Base-by-base conservation (phyloP, 2,797 vertebrate species). In the Salarias fasciatus region DNA sequence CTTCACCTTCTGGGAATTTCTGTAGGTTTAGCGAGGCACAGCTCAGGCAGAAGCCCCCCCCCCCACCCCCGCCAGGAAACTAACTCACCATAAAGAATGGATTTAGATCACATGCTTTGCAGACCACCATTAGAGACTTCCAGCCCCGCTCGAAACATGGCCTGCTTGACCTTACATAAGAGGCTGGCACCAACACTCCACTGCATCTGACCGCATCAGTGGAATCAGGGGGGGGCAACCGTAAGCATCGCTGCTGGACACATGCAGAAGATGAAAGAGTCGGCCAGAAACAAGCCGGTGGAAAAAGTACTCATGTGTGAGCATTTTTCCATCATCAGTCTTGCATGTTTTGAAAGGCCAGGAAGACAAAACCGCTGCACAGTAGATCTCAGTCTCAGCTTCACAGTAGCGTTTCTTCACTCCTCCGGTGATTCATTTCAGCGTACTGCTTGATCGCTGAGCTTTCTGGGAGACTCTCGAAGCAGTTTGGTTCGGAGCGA, bases 261-360 rank as follows among this genome's bases (percentile, higher is more conserved):
- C 69, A 78, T 76, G 69, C 52, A 63, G 24, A 55, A 67, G 57
- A 80, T 77, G 49, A 79, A 84, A 76, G 75, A 12, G 53, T 11
- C 46, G 29, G 37, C 11, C 36, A 11, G 43, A 56, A 71, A 61
- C 51, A 68, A 72, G 41, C 43, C 62, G 54, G 35, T 69, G 69
- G 63, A 78, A 80, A 77, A 79, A 64, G 54, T 66, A 63, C 48
- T 76, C 61, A 58, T 58, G 60, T 74, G 59, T 41, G 48, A 75
- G 50, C 43, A 33, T 66, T 73, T 75, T 76, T 76, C 50, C 60
- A 62, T 82, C 45, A 53, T 72, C 62, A 65, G 46, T 68, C 54
- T 58, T 74, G 9, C 45, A 42, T 74, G 69, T 79, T 80, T 81
- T 59, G 35, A 77, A 66, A 59, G 55, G 30, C 41, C 11, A 62